A percentile compares a stretch with the other conserved stretches of the same genome.
Evolutionary conservation across 2,888 invertebrate species (phyloP).

Genomic region (Bombylius major): DNA sequence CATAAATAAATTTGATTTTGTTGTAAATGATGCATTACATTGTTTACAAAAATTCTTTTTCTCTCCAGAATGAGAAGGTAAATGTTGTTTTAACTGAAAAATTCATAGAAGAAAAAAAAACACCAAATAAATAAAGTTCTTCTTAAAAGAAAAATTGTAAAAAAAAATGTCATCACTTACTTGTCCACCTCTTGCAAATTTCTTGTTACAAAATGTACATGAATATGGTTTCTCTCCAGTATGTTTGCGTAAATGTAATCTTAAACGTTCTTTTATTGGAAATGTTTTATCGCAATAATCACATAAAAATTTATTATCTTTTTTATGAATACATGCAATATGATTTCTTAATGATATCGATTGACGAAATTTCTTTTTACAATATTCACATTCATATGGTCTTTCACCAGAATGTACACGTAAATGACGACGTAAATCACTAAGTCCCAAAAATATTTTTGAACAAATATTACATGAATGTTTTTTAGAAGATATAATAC

Average conservation of each 20-base stretch:
- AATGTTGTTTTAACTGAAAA: slow-evolving; percentile 45
- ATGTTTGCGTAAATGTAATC: slow-evolving; percentile 60
- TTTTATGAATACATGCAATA: slow-evolving; percentile 31
- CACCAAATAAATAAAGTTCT: too few species aligned
- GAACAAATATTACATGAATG: slow-evolving; percentile 49
- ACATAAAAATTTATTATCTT: slow-evolving; percentile 46
- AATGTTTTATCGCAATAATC: slow-evolving; percentile 64
- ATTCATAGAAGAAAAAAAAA: neutral
- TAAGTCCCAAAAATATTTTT: slow-evolving; percentile 49
- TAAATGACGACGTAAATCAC: slow-evolving; percentile 54
- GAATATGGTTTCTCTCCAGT: slow-evolving; percentile 56
- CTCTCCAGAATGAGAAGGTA: slow-evolving; percentile 54
- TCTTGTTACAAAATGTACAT: slow-evolving; percentile 49
- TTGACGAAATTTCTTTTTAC: slow-evolving; percentile 48
- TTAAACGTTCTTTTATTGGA: slow-evolving; percentile 59
- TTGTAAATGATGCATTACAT: slow-evolving; percentile 59
- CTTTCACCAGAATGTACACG: slow-evolving; percentile 52
- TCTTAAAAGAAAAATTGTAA: too few species aligned
- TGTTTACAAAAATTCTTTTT: slow-evolving; percentile 58
- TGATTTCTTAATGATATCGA: slow-evolving; percentile 53
- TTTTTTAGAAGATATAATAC: slow-evolving; percentile 27
- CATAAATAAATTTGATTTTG: slow-evolving; percentile 46
- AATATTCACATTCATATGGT: slow-evolving; percentile 49
- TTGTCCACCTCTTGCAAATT: slow-evolving; percentile 61
- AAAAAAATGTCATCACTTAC: slow-evolving; percentile 28